These are phyloP conservation scores for Lithosia quadra DNA, from an alignment of 2,888 invertebrate genomes.

Conservation along the genomic window DNA sequence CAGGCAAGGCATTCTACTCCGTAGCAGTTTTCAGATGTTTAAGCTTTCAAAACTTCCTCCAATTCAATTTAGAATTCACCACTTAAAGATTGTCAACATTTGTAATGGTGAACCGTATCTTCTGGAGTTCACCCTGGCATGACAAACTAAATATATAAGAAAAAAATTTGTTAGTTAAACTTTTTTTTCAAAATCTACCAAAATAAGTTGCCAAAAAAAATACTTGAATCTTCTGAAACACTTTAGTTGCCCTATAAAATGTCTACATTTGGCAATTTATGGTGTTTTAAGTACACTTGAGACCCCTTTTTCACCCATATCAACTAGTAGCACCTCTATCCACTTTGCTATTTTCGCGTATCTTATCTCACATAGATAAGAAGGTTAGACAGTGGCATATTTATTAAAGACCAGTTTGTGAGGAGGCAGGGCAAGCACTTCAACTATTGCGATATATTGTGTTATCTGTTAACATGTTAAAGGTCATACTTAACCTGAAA, in stretches of 20 bases:
- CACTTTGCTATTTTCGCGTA: background rate
- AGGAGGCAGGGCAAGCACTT: background rate
- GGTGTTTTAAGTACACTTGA: background rate
- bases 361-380: constrained; percentile 4
- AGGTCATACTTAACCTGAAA: background rate
- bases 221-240: background rate
- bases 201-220: no score
- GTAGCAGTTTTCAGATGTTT: no score
- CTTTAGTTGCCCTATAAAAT: background rate
- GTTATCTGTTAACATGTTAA: background rate
- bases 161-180: no score
- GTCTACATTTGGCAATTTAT: background rate
- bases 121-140: no score
- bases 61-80: no score
- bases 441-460: background rate
- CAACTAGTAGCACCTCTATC: constrained; percentile 3
- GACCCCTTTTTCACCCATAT: background rate
- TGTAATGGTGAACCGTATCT: no score
- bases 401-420: constrained; percentile 1
- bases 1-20: no score
- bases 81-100: no score
- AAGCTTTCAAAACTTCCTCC: no score
- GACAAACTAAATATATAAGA: no score
- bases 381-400: constrained; percentile 4
- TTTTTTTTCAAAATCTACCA: background rate